Percentiles rank a stretch among this genome's conserved stretches.
Evolutionary conservation across 2,113 vertebrate species (phyloP).

Genomic region (Rhinichthys klamathensis): DNA sequence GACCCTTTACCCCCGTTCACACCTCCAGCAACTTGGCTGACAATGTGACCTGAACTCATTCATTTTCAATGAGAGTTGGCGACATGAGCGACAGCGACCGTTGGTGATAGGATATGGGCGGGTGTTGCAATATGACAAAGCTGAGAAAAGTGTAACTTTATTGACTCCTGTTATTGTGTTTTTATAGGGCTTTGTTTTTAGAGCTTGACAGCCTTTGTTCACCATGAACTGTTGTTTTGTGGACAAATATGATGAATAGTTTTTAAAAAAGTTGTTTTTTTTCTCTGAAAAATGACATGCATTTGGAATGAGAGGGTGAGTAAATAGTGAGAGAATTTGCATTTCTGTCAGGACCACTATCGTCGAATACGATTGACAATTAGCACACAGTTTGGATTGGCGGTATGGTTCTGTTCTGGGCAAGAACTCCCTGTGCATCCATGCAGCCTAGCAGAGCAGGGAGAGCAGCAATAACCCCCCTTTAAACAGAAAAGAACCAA

Average conservation of each 20-base stretch:
- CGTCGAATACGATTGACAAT: too few relatives aligned
- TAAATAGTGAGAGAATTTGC: not conserved
- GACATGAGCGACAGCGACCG: not conserved
- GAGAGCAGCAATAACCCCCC: too few relatives aligned
- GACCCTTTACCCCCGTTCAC: not conserved
- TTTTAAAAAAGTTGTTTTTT: not conserved
- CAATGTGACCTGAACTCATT: not conserved
- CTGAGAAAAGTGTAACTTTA: not conserved
- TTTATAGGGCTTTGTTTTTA: not conserved
- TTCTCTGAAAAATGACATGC: not conserved
- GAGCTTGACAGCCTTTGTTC: not conserved
- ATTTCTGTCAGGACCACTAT: too few relatives aligned
- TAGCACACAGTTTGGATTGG: too few relatives aligned
- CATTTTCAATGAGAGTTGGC: conserved; percentile 2
- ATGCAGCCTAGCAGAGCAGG: too few relatives aligned
- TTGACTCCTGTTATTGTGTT: not conserved
- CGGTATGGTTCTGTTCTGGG: too few relatives aligned
- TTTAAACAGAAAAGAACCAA: too few relatives aligned
- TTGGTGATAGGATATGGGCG: not conserved
- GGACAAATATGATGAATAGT: not conserved
- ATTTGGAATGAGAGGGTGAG: not conserved
- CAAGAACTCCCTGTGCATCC: too few relatives aligned
- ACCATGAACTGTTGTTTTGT: not conserved
- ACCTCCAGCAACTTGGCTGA: not conserved
- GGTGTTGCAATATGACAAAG: not conserved